Base-by-base conservation (phyloP, 1,140 invertebrate species). In the Drosophila auraria region DNA sequence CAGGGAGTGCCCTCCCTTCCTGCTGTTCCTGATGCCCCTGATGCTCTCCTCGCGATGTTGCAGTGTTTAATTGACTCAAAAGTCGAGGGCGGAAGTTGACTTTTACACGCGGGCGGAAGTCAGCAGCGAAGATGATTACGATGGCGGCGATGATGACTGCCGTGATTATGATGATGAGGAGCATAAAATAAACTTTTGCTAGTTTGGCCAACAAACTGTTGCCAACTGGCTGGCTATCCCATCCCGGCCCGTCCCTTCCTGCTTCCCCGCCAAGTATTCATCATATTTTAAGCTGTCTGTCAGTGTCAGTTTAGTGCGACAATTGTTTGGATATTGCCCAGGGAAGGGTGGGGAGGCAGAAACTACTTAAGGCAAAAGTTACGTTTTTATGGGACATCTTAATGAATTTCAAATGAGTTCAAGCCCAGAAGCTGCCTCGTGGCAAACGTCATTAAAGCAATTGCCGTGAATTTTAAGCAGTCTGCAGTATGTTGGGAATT, bases 371-470 rank as follows among this genome's bases (percentile, higher is more conserved):
- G 63, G 63, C 80, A 83, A 66, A 70, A 77, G 77, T 84, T 81
- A 64, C 62, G 58, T 66, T 82, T 81, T 82, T 78, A 78, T 82
- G 59, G 69, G 58, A 71, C 54, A 64, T 78, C 69, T 84, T 84
- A 80, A 84, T 84, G 82, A 84, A 84, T 84, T 84, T 84, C 62
- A 84, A 83, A 83, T 83, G 81, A 76, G 81, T 77, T 80, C 70
- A 80, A 27, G 61, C 60, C 59, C 62, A 77, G 76, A 42, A 78
- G 74, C 56, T 56, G 64, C 38, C 63, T 69, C 74, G 74, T 68
- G 75, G 63, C 69, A 58, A 74, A 82, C 69, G 74, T 66, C 78
- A 82, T 61, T 78, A 82, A 74, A 74, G 68, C 76, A 65, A 63
- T 64, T 65, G 80, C 65, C 73, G 56, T 83, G 80, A 78, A 83